A percentile compares a stretch with the other conserved stretches of the same genome.
Evolutionary conservation across 2,113 vertebrate genomes (phyloP).

Genomic region (Etia nguti): DNA sequence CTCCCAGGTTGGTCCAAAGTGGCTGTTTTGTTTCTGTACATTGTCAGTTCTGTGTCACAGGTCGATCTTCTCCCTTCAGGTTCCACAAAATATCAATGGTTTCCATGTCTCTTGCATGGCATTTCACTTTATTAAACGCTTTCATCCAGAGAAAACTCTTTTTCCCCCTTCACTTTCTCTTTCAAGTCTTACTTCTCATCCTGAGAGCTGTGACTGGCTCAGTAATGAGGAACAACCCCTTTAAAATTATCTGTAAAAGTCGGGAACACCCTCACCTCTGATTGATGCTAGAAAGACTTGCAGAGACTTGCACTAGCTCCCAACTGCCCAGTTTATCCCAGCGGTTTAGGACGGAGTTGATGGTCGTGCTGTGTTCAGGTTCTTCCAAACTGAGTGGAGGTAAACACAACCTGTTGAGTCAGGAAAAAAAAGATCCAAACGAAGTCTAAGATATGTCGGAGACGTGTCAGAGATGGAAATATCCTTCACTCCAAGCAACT

Average conservation of each 20-base stretch:
- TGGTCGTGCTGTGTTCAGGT: neutral
- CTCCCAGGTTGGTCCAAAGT: neutral
- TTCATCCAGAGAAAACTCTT: neutral
- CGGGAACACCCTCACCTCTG: rapidly evolving
- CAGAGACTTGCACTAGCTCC: neutral
- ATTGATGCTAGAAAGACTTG: neutral
- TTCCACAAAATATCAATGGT: neutral
- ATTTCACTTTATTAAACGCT: neutral
- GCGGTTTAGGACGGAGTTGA: neutral
- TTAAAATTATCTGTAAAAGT: neutral
- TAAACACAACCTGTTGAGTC: neutral
- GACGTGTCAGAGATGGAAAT: neutral
- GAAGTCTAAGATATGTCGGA: neutral
- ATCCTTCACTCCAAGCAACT: neutral
- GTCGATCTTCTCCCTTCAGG: neutral
- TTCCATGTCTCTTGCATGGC: rapidly evolving
- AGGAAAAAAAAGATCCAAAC: rapidly evolving
- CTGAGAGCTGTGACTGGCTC: neutral
- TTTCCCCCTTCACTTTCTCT: neutral
- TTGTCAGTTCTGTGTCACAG: neutral
- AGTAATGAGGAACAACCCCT: neutral
- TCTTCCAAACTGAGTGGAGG: neutral
- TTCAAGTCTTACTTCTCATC: neutral
- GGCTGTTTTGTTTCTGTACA: neutral
- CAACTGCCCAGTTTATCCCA: neutral